Evolutionary conservation across 1,140 invertebrate species (phyloP), one percentile per base, ranked within the genome.

Genomic region (Venturia canescens): DNA sequence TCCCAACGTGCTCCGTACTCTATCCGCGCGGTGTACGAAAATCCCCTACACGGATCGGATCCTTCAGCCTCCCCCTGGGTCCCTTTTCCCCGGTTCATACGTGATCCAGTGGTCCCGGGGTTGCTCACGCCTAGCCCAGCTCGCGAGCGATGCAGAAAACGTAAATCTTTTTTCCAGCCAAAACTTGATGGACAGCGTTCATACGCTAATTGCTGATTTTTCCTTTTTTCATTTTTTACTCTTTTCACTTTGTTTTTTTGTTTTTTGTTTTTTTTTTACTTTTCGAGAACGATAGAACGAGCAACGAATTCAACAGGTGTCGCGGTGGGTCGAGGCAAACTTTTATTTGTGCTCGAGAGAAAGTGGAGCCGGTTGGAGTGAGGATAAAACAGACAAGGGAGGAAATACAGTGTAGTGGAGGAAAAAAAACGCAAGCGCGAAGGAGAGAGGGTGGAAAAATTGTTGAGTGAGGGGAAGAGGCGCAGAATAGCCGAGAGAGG

Each of bases 301-400:
- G 82, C 83, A 87, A 83, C 79, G 84, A 53, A 88, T 91, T 91
- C 90, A 92, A 92, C 91, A 92, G 91, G 91, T 91, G 90, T 92
- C 90, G 87, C 82, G 85, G 85, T 84, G 85, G 88, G 86, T 89
- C 87, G 88, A 84, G 88, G 89, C 86, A 88, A 90, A 92, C 89
- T 92, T 92, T 92, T 92, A 91, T 91, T 92, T 90, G 89, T 87
- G 86, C 85, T 85, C 80, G 85, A 83, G 86, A 85, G 86, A 85
- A 87, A 84, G 80, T 23, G 71, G 53, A 21, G n/a, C 53, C 21
- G 38, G 44, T 23, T 63, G 53, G 74, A 63, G 29, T 18, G 29
- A 76, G 53, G 29, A 48, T 23, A 21, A 48, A 74, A 57, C 71
- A 31, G 31, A 21, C 34, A 23, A 74, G 44, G 26, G 74, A n/a